Evolutionary conservation across 2,888 invertebrate genomes (phyloP).

Genomic region (Drosophila paracracens): DNA sequence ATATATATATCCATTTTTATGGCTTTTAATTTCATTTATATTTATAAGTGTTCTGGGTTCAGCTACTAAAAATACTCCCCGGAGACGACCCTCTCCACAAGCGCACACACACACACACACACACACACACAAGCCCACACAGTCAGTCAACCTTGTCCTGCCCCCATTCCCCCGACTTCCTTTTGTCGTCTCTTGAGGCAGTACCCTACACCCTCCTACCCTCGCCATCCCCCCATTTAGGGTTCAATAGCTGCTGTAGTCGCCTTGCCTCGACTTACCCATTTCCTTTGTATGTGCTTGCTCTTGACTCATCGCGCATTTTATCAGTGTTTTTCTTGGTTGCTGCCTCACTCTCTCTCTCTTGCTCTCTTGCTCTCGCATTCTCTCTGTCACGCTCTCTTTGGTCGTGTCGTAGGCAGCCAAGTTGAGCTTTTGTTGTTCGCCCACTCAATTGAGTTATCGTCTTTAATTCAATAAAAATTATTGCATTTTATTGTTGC

Average conservation of each 20-base stretch:
- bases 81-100: not conserved
- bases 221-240: not conserved
- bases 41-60: not conserved
- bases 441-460: slow-evolving; percentile 74
- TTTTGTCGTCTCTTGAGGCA: not conserved
- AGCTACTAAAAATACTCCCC: slow-evolving; percentile 6
- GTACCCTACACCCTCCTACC: not conserved
- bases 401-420: slow-evolving; percentile 8
- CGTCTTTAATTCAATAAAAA: slow-evolving; percentile 73
- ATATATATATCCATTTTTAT: slow-evolving; percentile 4
- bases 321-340: slow-evolving; percentile 29
- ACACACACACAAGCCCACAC: not conserved
- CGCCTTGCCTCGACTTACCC: slow-evolving; percentile 7
- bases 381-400: not conserved
- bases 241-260: slow-evolving; percentile 37
- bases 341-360: not conserved
- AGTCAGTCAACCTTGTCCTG: slow-evolving; percentile 20
- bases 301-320: slow-evolving; percentile 40
- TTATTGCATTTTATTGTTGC: slow-evolving; percentile 66
- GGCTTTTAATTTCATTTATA: slow-evolving; percentile 10
- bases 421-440: slow-evolving; percentile 24
- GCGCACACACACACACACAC: not conserved
- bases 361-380: not conserved
- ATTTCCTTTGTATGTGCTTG: slow-evolving; percentile 41
- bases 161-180: not conserved